Percentiles rank a stretch among this genome's conserved stretches.
Evolutionary conservation across 2,113 vertebrate species (phyloP).

Genomic region (Charina bottae): DNA sequence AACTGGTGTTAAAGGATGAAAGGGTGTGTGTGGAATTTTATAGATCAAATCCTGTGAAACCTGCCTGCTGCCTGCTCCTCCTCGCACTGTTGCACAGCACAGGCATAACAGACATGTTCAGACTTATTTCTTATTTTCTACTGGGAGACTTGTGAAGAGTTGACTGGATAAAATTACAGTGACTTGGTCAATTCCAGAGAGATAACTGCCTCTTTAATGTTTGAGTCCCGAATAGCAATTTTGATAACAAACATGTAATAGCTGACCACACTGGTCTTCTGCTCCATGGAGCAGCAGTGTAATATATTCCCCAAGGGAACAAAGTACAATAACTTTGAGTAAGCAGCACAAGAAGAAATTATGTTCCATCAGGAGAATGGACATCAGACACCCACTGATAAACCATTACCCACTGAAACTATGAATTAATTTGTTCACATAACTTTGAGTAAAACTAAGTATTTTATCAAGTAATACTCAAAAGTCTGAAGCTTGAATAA

Average conservation of each 20-base stretch:
- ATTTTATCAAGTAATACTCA: too few relatives aligned
- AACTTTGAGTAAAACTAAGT: neutral
- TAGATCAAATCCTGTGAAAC: neutral
- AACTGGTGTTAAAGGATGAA: neutral
- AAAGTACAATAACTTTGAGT: neutral
- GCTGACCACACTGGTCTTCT: neutral
- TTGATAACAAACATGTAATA: neutral
- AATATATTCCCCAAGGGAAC: neutral
- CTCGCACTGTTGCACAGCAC: neutral
- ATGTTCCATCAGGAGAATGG: too few relatives aligned
- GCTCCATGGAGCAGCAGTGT: neutral
- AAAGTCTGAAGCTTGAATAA: too few relatives aligned
- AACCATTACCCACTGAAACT: neutral
- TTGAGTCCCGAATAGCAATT: neutral
- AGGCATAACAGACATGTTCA: neutral
- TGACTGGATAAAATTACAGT: neutral
- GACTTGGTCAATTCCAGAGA: neutral
- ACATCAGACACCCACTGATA: too few relatives aligned
- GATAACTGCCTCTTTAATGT: neutral
- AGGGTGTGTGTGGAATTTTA: neutral
- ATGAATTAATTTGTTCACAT: neutral
- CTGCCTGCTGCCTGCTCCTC: neutral
- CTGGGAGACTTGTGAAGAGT: neutral
- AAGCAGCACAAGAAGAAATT: neutral
- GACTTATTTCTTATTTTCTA: neutral